A percentile compares a stretch with the other conserved stretches of the same genome.
Conservation (phyloP, 2,113 vertebrate genomes). For the Neopipo cinnamomea region DNA sequence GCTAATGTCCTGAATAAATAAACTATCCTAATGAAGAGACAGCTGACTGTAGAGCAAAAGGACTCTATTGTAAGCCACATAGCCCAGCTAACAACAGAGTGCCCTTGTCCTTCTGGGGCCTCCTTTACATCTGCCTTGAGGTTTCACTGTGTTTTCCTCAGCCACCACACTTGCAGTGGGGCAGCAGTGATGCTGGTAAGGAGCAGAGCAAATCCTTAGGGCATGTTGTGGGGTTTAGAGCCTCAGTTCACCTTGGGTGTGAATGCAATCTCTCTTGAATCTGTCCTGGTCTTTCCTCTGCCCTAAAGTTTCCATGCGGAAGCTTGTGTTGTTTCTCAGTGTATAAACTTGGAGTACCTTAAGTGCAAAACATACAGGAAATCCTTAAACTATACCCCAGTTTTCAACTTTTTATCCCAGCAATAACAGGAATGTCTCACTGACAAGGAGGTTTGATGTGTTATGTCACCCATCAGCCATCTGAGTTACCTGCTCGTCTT, state of each 20-base stretch:
- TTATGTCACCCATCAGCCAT: not conserved
- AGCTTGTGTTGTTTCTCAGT: not conserved
- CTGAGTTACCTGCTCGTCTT: not conserved
- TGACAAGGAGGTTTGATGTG: not conserved
- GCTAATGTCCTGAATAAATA: not conserved
- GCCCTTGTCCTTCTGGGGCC: not conserved
- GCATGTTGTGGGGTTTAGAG: not conserved
- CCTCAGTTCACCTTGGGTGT: not conserved
- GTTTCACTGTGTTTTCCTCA: not conserved
- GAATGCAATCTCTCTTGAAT: not conserved
- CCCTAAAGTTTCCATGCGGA: not conserved
- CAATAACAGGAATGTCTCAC: not conserved
- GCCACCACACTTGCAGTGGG: not conserved
- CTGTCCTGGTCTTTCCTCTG: not conserved
- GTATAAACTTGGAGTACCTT: not conserved
- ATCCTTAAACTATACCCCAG: not conserved
- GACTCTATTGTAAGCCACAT: not conserved
- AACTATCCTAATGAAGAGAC: not conserved
- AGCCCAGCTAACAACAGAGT: not conserved
- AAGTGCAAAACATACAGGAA: not conserved
- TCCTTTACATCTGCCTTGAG: not conserved
- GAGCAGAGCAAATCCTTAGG: not conserved
- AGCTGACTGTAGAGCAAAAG: not conserved
- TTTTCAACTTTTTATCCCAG: not conserved
- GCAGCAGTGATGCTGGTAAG: not conserved